Evolutionary conservation across 2,113 vertebrate genomes (phyloP), one percentile per base, ranked within the genome.

Genomic region (Collichthys lucidus): DNA sequence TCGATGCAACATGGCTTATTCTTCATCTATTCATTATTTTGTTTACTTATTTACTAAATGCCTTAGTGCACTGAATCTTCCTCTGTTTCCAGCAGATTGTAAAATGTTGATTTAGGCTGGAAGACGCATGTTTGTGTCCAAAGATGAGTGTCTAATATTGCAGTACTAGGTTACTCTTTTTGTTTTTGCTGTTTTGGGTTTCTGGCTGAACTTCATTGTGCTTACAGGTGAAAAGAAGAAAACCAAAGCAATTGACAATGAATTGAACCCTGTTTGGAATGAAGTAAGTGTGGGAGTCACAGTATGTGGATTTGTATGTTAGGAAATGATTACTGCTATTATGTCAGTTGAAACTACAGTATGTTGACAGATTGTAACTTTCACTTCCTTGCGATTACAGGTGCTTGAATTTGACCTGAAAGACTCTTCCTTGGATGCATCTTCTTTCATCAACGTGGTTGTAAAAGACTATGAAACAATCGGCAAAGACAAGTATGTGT

Each of bases 401-500:
- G 94, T 96, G 69, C 90, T 99, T 91, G 96, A 98, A 90, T 99
- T 99, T 94, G 96, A 99, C 91, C 93, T 99, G 86, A 97, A 96
- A 86, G 97, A 96, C 70, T 86, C 92, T 61, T 68, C 96, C 4
- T 83, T 99, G 93, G 97, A 98, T 93, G 90, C 93, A 60, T 97
- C 97, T 2, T 97, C 98, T 40, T 95, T 96, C 46, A 94, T 99
- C 79, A 93, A 93, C 1, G 93, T 98, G 79, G 79, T 96, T 64
- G 97, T 99, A 86, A 99, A 99, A 92, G 98, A 99, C 90, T 98
- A 97, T 59, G 98, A 99, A 93, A 98, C 97, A 52, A 97, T 99
- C 72, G 98, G 98, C 88, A 97, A 98, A 94, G 95, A 99, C 93
- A 99, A 98, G 98, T 99, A 97, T 62, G 97, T 89, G 44, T 17